A percentile compares a stretch with the other conserved stretches of the same genome.
Evolutionary conservation across 2,797 vertebrate genomes (phyloP).

Genomic region (Agapornis canus): DNA sequence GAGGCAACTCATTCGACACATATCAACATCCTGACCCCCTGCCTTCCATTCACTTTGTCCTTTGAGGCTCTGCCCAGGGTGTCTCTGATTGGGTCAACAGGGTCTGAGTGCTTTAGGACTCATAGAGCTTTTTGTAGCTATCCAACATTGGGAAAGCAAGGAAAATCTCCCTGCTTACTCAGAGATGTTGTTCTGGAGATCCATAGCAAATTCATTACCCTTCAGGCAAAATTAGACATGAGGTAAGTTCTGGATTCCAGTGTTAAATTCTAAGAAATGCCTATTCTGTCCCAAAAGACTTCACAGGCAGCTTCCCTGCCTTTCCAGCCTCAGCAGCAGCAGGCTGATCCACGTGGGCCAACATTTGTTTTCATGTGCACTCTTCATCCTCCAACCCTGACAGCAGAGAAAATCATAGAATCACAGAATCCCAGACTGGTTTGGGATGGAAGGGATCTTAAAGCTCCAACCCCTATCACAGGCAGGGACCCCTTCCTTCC

Average conservation of each 20-base stretch:
- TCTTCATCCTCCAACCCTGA: neutral
- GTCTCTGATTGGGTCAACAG: neutral
- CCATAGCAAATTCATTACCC: neutral
- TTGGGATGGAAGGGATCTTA: neutral
- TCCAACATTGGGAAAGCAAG: neutral
- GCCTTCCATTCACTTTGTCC: neutral
- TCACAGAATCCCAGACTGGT: neutral
- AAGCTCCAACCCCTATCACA: neutral
- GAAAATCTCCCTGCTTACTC: neutral
- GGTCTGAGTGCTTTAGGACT: neutral
- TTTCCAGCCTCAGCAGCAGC: neutral
- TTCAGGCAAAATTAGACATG: neutral
- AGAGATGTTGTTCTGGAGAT: neutral
- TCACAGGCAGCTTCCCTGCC: neutral
- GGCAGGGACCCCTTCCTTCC: neutral
- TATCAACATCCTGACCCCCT: neutral
- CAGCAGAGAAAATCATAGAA: neutral
- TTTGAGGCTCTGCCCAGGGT: neutral
- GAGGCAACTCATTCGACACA: neutral
- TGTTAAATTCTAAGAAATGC: neutral
- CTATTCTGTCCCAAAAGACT: neutral
- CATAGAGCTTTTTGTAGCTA: neutral
- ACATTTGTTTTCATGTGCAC: fast-evolving
- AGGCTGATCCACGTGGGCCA: neutral
- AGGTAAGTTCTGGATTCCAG: neutral